A percentile compares a stretch with the other conserved stretches of the same genome.
These are phyloP conservation scores for Yponomeuta cagnagella DNA, from an alignment of 2,888 invertebrate species.

Conservation along the genomic window DNA sequence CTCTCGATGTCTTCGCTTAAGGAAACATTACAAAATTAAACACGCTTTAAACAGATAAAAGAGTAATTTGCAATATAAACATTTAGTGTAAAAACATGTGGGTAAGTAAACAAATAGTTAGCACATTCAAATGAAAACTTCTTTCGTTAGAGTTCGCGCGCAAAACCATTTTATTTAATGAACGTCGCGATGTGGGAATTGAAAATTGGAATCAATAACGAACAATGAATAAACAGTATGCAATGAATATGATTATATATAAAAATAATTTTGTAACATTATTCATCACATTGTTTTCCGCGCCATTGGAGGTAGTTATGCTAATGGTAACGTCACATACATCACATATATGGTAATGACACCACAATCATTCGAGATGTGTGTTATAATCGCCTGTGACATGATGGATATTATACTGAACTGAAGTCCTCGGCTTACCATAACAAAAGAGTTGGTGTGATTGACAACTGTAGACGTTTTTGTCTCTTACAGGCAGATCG, in stretches of 20 bases:
- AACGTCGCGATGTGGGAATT: neutral
- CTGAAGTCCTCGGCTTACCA: constrained; percentile 26
- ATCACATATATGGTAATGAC: constrained; percentile 28
- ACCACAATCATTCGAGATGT: constrained; percentile 32
- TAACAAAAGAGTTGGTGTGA: constrained; percentile 32
- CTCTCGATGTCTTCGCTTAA: neutral
- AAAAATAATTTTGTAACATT: constrained; percentile 3
- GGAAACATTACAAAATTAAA: neutral
- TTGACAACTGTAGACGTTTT: constrained; percentile 29
- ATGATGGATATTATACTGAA: constrained; percentile 27
- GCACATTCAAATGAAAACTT: constrained; percentile 10
- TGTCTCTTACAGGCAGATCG: neutral
- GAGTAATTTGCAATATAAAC: constrained; percentile 8
- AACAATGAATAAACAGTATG: constrained; percentile 1
- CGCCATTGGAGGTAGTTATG: constrained; percentile 27
- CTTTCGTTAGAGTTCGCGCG: neutral
- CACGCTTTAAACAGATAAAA: constrained; percentile 2
- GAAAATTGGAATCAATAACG: neutral
- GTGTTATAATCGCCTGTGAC: constrained; percentile 40
- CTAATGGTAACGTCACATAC: constrained; percentile 34
- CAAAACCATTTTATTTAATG: neutral
- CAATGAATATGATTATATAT: constrained; percentile 8
- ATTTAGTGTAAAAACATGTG: constrained; percentile 6
- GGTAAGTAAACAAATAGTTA: neutral
- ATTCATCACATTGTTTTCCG: constrained; percentile 11